Evolutionary conservation across 2,797 vertebrate genomes (phyloP).

Genomic region (Caiman crocodilus): DNA sequence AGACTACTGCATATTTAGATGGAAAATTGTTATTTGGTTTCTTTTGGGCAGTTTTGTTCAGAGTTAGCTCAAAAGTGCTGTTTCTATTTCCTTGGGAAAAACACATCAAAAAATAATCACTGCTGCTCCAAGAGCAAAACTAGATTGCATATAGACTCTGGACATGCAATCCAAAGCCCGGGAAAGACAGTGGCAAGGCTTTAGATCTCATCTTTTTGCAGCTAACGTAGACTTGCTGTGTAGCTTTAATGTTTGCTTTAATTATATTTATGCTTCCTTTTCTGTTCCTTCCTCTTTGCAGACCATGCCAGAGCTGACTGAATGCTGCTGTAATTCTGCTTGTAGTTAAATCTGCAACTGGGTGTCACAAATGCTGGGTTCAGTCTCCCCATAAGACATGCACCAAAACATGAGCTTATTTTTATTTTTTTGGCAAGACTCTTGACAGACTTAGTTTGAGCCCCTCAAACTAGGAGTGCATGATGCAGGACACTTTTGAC

Average conservation of each 20-base stretch:
- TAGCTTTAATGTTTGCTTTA: not conserved
- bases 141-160: not conserved
- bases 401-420: not conserved
- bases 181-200: not conserved
- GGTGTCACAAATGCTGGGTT: not conserved
- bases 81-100: not conserved
- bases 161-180: not conserved
- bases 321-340: too few relatives aligned
- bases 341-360: not conserved
- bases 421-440: not conserved
- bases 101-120: not conserved
- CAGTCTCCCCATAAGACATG: not conserved
- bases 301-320: too few relatives aligned
- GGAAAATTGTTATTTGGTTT: not conserved
- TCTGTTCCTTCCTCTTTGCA: accelerated
- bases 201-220: not conserved
- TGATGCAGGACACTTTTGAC: not conserved
- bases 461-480: not conserved
- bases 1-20: not conserved
- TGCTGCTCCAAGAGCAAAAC: not conserved
- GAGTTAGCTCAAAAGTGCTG: not conserved
- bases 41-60: not conserved
- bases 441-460: not conserved
- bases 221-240: not conserved
- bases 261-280: not conserved